Percentiles rank a stretch among this genome's conserved stretches.
Evolutionary conservation across 2,888 invertebrate species (phyloP).

Genomic region (Notocelia uddmanniana): DNA sequence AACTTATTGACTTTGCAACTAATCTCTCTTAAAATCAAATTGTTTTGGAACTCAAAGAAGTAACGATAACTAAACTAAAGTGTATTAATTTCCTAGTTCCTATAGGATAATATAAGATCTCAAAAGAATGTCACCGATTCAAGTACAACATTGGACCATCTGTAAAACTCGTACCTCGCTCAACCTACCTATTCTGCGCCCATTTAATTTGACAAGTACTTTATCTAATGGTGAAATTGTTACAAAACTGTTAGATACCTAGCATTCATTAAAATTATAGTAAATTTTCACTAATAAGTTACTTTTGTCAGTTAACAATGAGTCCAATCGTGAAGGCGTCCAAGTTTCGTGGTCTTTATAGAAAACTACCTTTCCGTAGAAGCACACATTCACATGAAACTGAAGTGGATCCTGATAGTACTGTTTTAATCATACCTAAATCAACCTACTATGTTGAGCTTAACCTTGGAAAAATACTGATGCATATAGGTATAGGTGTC

Average conservation of each 20-base stretch:
- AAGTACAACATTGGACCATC: background rate
- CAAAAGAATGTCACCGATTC: background rate
- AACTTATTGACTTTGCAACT: background rate
- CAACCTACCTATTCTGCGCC: background rate
- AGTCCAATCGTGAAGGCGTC: too few relatives aligned
- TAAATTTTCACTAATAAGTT: too few relatives aligned
- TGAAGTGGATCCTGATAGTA: background rate
- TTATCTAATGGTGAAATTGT: background rate
- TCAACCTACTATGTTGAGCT: background rate
- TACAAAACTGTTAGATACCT: too few relatives aligned
- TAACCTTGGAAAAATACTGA: background rate
- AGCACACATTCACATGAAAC: background rate
- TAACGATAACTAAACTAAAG: background rate
- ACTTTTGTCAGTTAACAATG: too few relatives aligned
- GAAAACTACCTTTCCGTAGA: too few relatives aligned
- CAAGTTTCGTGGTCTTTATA: too few relatives aligned
- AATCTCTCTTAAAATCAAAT: background rate
- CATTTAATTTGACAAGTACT: background rate
- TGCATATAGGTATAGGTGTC: background rate
- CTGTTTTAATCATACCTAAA: background rate
- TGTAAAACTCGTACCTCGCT: background rate
- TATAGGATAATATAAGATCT: slow-evolving; percentile 17
- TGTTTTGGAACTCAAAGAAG: background rate
- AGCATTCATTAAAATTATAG: too few relatives aligned
- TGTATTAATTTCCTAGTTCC: slow-evolving; percentile 4